Evolutionary conservation across 1,140 invertebrate genomes (phyloP), one percentile per base, ranked within the genome.

Genomic region (Drosophila nikananu): DNA sequence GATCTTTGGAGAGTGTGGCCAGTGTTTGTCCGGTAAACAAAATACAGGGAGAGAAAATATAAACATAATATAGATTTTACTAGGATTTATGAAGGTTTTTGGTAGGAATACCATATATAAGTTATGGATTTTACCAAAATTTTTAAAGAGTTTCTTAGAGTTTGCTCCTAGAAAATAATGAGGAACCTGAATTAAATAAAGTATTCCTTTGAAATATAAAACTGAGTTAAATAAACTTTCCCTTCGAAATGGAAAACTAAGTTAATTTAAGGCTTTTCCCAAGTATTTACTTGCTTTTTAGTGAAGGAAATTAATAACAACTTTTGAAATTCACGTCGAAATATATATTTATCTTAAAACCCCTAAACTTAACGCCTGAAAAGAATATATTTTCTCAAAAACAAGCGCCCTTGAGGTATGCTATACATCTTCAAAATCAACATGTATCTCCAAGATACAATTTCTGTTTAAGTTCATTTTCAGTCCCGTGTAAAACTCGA

Each of bases 401-500:
- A 37, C 19, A 23, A 10, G 15, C 32, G 9, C 52, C 52, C 21
- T 55, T 17, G 8, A 55, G 52, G 32, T 55, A 55, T 37, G 52
- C 52, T 37, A 55, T 55, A 55, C 15, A 54, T 21, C 3, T 12
- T 19, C 15, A 21, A 32, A 1, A 2, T 6, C 0, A 21, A 13
- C 13, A 23, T 7, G 13, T 23, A 17, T 37, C 30, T 57, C 6
- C 4, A 5, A 61, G 27, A 67, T 67, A 49, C 25, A 46, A 58
- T 54, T 35, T 19, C 3, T 15, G 3, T 12, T 9, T 1, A 19
- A 13, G 13, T 21, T n/a, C 5, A 60, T n/a, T 32, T 62, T 13
- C 4, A 23, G 27, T n/a, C 27, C 35, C 17, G 15, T 61, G 25
- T 42, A 41, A 81, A 76, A 62, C 32, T 55, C 44, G 64, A 75